Base-by-base conservation (phyloP, 2,888 invertebrate genomes). In the Diloba caeruleocephala region DNA sequence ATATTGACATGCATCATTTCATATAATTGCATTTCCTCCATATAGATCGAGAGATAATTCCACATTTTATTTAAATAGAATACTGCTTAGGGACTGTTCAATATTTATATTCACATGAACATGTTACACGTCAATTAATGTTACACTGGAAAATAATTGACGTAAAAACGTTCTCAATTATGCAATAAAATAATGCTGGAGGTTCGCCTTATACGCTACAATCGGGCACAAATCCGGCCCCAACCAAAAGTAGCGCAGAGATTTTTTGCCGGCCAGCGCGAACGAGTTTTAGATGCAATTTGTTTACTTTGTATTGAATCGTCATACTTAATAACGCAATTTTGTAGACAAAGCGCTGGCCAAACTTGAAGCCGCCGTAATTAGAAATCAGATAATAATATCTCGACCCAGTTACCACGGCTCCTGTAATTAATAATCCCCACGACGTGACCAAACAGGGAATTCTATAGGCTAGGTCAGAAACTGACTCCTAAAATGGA, bases 1-100 rank as follows among this genome's bases (percentile, higher is more conserved):
- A 89, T 90, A 89, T 89, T 85, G 91, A 87, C 91, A 92, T 84
- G 92, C 90, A 89, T 89, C 92, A 90, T 90, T 92, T 85, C 82
- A 85, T 90, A 87, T 92, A 88, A 91, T 90, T 90, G 85, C 87
- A 88, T 88, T 90, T 89, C 89, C 90, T 88, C 82, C 84, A 85
- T 83, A 77, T 70, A 65, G 73, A 70, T 74, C 76, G 66, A 67
- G 65, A 71, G 78, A 79, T 85, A 82, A 49, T 56, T 54, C 56
- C 3, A 63, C 64, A 63, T 55, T 66, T 70, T 61, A 70, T 75
- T 71, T 63, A 61, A 74, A 63, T 59, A 59, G 44, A 54, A 45
- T 53, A 48, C 29, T 51, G 50, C 60, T 58, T 68, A 71, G 68
- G 66, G 60, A 70, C 81, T 79, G 75, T 77, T 85, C 61, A 82